Conservation (phyloP, 2,888 invertebrate genomes). For the Athrips mouffetella region DNA sequence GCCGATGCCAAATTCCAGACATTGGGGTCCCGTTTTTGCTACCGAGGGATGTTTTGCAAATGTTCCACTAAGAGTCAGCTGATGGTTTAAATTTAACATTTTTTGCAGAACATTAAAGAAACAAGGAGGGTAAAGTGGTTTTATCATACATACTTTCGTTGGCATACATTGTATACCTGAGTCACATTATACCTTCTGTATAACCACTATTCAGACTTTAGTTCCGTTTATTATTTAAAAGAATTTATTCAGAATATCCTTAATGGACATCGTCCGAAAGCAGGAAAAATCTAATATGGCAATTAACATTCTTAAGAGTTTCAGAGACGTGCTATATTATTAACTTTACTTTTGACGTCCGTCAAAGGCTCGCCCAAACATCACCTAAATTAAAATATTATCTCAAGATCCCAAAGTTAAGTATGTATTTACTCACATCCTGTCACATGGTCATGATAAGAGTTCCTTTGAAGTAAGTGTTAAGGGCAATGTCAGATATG, state of each 20-base stretch:
- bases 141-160: too few species aligned
- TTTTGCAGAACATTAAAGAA: not conserved
- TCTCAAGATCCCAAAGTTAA: not conserved
- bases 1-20: slow-evolving; percentile 52
- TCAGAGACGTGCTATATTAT: too few species aligned
- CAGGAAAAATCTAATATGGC: too few species aligned
- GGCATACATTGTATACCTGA: too few species aligned
- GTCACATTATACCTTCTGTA: too few species aligned
- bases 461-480: slow-evolving; percentile 39
- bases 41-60: slow-evolving; percentile 22
- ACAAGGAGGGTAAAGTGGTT: not conserved
- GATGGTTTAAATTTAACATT: slow-evolving; percentile 10
- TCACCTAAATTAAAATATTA: not conserved
- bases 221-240: too few species aligned
- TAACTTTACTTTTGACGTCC: too few species aligned
- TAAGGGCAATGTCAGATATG: slow-evolving; percentile 72
- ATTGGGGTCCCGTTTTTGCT: slow-evolving; percentile 40
- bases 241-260: too few species aligned
- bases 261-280: too few species aligned
- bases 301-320: too few species aligned
- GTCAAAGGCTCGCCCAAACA: not conserved
- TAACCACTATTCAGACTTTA: too few species aligned
- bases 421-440: slow-evolving; percentile 52
- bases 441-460: slow-evolving; percentile 56
- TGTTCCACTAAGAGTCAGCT: slow-evolving; percentile 26